A percentile compares a stretch with the other conserved stretches of the same genome.
Evolutionary conservation across 1,140 invertebrate genomes (phyloP).

Genomic region (Lordiphosa stackelbergi): DNA sequence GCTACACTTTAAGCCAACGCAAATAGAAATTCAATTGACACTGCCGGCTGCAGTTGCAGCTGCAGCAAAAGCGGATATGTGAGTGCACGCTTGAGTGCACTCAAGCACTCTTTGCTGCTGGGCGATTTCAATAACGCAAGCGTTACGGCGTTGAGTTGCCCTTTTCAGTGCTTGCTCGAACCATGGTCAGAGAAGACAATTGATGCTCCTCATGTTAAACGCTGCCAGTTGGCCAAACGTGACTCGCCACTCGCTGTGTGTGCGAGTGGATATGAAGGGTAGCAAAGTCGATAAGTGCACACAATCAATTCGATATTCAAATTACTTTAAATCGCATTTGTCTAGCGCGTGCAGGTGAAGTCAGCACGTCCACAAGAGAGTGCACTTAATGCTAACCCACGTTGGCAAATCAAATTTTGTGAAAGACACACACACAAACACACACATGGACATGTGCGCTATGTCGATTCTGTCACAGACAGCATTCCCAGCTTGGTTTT

Average conservation of each 20-base stretch:
- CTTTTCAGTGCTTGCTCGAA: slow-evolving; percentile 24
- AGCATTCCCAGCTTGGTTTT: slow-evolving; percentile 61
- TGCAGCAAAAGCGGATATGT: slow-evolving; percentile 20
- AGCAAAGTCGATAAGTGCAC: slow-evolving; percentile 57
- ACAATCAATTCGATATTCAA: slow-evolving; percentile 75
- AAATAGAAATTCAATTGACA: slow-evolving; percentile 38
- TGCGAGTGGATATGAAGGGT: slow-evolving; percentile 8
- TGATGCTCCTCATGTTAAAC: slow-evolving; percentile 57
- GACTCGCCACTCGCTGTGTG: slow-evolving; percentile 21
- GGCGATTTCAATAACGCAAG: slow-evolving; percentile 63
- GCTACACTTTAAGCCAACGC: slow-evolving; percentile 28
- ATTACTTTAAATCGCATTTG: slow-evolving; percentile 74
- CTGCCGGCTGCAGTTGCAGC: slow-evolving; percentile 23
- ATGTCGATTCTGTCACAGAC: slow-evolving; percentile 51
- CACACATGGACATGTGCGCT: slow-evolving; percentile 5
- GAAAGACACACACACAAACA: slow-evolving; percentile 40
- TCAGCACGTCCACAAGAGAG: slow-evolving; percentile 42
- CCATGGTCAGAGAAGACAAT: slow-evolving; percentile 65
- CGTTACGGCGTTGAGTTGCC: slow-evolving; percentile 26
- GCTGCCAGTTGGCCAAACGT: slow-evolving; percentile 53
- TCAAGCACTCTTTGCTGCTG: slow-evolving; percentile 66
- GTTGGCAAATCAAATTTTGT: slow-evolving; percentile 63
- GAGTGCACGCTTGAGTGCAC: slow-evolving; percentile 56
- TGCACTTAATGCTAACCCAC: slow-evolving; percentile 55
- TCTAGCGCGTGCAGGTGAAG: slow-evolving; percentile 55